phyloP scores from a whole-genome alignment of 1,140 invertebrate genomes.

The Callitettix versicolor region DNA sequence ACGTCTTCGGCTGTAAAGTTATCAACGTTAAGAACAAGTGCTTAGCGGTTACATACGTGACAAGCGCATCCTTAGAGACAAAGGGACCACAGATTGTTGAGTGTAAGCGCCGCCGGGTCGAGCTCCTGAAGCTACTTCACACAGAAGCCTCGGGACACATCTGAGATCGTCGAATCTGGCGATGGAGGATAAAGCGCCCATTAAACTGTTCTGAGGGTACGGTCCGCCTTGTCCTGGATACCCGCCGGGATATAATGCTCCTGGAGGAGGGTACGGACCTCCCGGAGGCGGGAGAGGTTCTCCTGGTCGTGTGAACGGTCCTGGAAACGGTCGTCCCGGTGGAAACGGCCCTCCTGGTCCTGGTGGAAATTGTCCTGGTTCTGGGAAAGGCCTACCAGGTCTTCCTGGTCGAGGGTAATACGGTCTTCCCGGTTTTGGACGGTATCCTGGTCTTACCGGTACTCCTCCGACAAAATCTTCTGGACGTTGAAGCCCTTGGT shows the following conservation, averaged over 20 bases:
- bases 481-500: constrained; percentile 1
- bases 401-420: no score
- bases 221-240: constrained; percentile 9
- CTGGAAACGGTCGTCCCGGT: constrained; percentile 1
- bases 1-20: no score
- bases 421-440: neutral
- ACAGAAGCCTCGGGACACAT: constrained; percentile 64
- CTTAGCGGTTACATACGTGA: constrained; percentile 43
- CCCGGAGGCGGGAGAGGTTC: neutral
- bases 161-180: constrained; percentile 61
- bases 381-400: no score
- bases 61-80: constrained; percentile 50
- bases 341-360: neutral
- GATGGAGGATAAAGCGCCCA: constrained; percentile 55
- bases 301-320: neutral
- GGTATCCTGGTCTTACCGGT: neutral
- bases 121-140: constrained; percentile 57
- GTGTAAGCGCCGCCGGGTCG: constrained; percentile 36
- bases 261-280: neutral
- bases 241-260: neutral
- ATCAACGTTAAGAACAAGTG: neutral
- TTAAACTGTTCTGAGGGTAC: constrained; percentile 27
- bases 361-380: no score
- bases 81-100: constrained; percentile 37
- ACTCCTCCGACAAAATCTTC: neutral